Percentiles rank a stretch among this genome's conserved stretches.
phyloP scores from a whole-genome alignment of 2,113 vertebrate species.

The Ammodramus savannarum region DNA sequence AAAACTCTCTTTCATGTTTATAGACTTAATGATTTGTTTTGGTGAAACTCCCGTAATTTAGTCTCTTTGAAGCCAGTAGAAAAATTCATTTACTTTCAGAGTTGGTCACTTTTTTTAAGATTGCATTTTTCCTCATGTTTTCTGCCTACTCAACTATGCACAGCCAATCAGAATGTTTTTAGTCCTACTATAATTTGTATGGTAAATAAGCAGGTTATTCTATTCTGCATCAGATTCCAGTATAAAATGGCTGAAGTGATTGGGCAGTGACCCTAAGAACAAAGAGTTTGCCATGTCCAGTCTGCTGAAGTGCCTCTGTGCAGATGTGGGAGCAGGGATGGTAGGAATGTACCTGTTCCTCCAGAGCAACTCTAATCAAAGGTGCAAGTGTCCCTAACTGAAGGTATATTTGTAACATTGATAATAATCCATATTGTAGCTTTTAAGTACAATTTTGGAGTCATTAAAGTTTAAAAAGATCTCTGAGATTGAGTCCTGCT shows the following conservation, averaged over 20 bases:
- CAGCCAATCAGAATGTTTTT: neutral
- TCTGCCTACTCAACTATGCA: neutral
- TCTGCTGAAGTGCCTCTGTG: neutral
- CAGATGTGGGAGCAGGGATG: neutral
- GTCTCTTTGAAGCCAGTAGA: neutral
- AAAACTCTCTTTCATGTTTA: neutral
- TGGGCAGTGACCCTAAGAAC: neutral
- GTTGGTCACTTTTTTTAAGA: neutral
- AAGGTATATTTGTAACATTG: neutral
- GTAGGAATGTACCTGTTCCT: neutral
- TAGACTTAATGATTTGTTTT: neutral
- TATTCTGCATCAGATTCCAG: neutral
- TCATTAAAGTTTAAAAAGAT: neutral
- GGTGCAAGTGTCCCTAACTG: rapidly evolving
- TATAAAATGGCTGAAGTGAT: neutral
- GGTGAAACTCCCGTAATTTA: neutral
- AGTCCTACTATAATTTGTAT: neutral
- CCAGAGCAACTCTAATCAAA: neutral
- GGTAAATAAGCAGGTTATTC: neutral
- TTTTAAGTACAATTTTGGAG: neutral
- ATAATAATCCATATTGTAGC: neutral
- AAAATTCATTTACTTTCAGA: neutral
- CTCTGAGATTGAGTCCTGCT: neutral
- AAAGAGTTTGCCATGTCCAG: neutral
- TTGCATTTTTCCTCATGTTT: neutral